Percentiles rank a stretch among this genome's conserved stretches.
Conservation (phyloP, 2,113 vertebrate genomes). For the Neomonachus schauinslandi region DNA sequence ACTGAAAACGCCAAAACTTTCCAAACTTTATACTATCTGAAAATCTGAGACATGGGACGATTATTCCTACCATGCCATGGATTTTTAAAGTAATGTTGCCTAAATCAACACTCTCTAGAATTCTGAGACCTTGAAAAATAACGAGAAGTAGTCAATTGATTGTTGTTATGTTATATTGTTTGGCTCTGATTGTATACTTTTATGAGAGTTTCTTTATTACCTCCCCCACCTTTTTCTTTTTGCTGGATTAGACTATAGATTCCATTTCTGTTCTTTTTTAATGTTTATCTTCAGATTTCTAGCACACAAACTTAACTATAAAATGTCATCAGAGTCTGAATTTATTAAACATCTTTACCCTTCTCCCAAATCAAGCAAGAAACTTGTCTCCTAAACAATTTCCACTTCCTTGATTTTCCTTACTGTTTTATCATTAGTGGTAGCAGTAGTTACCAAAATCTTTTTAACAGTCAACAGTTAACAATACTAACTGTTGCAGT, state of each 20-base stretch:
- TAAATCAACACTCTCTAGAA: not conserved
- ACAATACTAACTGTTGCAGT: not conserved
- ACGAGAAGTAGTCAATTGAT: not conserved
- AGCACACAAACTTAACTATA: not conserved
- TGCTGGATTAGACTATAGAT: not conserved
- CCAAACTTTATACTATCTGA: not conserved
- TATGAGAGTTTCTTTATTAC: not conserved
- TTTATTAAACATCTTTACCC: not conserved
- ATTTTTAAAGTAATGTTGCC: not conserved
- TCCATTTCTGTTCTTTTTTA: not conserved
- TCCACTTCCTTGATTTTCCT: not conserved
- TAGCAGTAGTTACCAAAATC: not conserved
- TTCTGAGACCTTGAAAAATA: not conserved
- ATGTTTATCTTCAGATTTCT: not conserved
- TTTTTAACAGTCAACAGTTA: not conserved
- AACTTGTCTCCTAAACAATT: not conserved
- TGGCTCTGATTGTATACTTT: not conserved
- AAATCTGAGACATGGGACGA: not conserved
- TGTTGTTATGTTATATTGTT: not conserved
- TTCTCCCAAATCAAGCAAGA: slow-evolving; percentile 20
- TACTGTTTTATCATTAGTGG: not conserved
- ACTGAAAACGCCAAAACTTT: not conserved
- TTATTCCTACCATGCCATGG: not conserved
- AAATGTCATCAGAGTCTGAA: not conserved
- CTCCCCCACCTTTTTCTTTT: not conserved